phyloP scores from a whole-genome alignment of 2,797 vertebrate species.

The Poecilia picta region DNA sequence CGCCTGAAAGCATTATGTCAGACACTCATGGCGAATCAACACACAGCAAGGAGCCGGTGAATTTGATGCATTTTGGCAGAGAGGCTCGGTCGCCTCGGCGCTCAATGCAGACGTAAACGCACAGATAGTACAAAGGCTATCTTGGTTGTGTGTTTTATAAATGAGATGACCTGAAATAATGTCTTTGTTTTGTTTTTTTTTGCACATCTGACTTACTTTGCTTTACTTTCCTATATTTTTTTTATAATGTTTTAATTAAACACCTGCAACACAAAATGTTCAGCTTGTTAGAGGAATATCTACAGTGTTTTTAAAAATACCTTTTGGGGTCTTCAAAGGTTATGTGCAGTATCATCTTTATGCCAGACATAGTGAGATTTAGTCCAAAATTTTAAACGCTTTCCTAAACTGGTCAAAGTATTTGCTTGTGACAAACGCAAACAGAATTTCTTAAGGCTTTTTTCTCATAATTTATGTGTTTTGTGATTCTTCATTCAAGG shows the following conservation, averaged over 20 bases:
- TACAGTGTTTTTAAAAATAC: background rate
- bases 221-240: background rate
- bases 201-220: background rate
- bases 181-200: background rate
- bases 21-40: slow-evolving; percentile 54
- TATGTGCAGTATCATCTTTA: background rate
- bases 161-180: background rate
- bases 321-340: background rate
- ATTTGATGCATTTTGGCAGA: slow-evolving; percentile 17
- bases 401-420: background rate
- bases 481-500: background rate
- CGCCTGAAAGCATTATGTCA: slow-evolving; percentile 65
- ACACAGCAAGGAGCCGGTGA: slow-evolving; percentile 20
- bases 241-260: background rate
- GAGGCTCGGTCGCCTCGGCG: slow-evolving; percentile 12
- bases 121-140: background rate
- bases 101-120: background rate
- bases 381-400: background rate
- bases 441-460: background rate
- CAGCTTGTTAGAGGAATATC: background rate
- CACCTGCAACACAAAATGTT: background rate
- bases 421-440: background rate
- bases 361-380: background rate
- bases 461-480: slow-evolving; percentile 22
- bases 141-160: background rate